Conservation (phyloP, 92 coral and sea anemone genomes). For the Anthopleura xanthogrammica region DNA sequence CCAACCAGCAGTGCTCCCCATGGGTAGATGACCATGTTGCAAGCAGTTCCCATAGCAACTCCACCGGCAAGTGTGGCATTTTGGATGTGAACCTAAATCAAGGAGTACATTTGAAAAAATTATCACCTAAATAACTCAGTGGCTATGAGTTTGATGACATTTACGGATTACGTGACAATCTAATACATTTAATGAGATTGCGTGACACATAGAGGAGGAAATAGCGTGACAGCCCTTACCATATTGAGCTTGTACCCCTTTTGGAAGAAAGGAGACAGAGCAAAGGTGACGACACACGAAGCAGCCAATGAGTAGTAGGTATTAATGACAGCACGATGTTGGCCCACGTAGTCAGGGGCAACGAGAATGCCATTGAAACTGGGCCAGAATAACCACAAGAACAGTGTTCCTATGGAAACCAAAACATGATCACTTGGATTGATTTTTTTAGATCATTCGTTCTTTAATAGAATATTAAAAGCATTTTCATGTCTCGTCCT, state of each 20-base stretch:
- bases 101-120: background rate
- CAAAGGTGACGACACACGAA: conserved; percentile 59
- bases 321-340: conserved; percentile 69
- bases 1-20: conserved; percentile 85
- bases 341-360: conserved; percentile 53
- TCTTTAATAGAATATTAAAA: background rate
- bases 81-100: conserved; percentile 62
- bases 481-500: background rate
- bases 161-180: background rate
- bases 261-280: conserved; percentile 59
- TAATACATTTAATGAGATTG: background rate
- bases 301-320: conserved; percentile 67
- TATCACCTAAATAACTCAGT: background rate
- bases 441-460: no score
- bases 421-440: no score
- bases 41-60: conserved; percentile 73
- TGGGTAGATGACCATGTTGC: conserved; percentile 72
- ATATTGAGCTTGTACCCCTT: conserved; percentile 54
- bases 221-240: conserved; percentile 32
- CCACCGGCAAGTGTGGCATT: conserved; percentile 85
- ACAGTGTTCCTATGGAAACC: conserved; percentile 53
- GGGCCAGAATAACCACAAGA: conserved; percentile 87
- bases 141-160: background rate
- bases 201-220: background rate
- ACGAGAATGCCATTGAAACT: conserved; percentile 74